A percentile compares a stretch with the other conserved stretches of the same genome.
Conservation (phyloP, 2,113 vertebrate species). For the Passer domesticus region DNA sequence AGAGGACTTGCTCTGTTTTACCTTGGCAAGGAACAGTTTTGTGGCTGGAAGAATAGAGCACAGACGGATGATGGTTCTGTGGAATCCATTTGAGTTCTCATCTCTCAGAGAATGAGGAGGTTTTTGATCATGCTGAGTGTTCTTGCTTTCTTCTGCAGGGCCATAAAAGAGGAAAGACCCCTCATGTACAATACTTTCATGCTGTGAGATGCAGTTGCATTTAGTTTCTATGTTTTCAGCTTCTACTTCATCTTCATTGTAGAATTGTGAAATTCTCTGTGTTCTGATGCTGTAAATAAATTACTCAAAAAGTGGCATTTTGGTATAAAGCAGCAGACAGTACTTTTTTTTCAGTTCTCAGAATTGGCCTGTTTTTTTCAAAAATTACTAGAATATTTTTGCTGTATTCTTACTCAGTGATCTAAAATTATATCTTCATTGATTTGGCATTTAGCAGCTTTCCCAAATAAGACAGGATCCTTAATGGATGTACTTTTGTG, state of each 20-base stretch:
- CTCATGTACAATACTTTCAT: background rate
- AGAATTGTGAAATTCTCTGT: background rate
- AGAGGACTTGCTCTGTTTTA: background rate
- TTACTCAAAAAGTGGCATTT: background rate
- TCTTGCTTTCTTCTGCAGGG: background rate
- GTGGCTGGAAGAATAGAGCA: background rate
- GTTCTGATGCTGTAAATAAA: background rate
- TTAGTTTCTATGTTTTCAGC: background rate
- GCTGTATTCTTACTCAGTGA: background rate
- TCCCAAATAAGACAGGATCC: background rate
- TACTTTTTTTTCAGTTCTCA: background rate
- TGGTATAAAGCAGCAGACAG: background rate
- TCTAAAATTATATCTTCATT: constrained; percentile 1
- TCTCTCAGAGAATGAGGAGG: background rate
- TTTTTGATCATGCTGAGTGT: background rate
- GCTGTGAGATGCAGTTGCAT: background rate
- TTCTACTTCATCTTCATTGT: background rate
- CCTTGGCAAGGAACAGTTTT: background rate
- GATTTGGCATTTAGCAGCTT: constrained; percentile 7
- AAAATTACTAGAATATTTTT: background rate
- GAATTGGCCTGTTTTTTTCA: background rate
- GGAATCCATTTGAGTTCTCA: background rate
- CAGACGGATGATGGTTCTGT: background rate
- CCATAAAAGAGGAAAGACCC: background rate
- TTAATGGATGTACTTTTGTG: constrained; percentile 12